Conservation (phyloP, 1,140 invertebrate species). For the Drosophila ananassae region DNA sequence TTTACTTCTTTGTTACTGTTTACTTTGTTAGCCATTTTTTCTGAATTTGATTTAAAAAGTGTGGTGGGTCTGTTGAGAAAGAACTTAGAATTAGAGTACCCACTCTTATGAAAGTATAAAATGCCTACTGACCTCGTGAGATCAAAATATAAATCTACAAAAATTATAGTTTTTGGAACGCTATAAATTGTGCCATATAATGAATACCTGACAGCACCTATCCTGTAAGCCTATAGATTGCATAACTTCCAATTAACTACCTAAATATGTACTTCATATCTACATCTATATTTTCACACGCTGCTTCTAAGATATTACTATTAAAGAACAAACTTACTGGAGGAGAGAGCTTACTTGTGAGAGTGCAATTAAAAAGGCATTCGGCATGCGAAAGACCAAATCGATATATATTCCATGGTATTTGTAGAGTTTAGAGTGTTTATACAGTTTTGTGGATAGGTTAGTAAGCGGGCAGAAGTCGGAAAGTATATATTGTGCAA, state of each 20-base stretch:
- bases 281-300: constrained; percentile 22
- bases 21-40: constrained; percentile 18
- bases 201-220: constrained; percentile 57
- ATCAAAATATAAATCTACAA: constrained; percentile 19
- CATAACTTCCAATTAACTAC: constrained; percentile 10
- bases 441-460: constrained; percentile 42
- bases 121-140: constrained; percentile 22
- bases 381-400: constrained; percentile 24
- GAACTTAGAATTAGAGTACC: constrained; percentile 2
- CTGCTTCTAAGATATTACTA: constrained; percentile 10
- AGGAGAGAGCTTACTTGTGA: constrained; percentile 27
- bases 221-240: background rate
- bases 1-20: constrained; percentile 22
- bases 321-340: constrained; percentile 6
- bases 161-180: constrained; percentile 2
- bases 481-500: constrained; percentile 67
- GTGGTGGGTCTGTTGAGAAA: background rate
- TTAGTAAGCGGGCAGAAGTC: constrained; percentile 40
- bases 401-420: constrained; percentile 39
- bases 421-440: constrained; percentile 38
- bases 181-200: constrained; percentile 42
- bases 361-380: constrained; percentile 19
- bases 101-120: constrained; percentile 11
- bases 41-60: background rate
- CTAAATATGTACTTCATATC: constrained; percentile 39